Percentiles rank a stretch among this genome's conserved stretches.
Evolutionary conservation across 2,113 vertebrate genomes (phyloP).

Genomic region (Ia io): DNA sequence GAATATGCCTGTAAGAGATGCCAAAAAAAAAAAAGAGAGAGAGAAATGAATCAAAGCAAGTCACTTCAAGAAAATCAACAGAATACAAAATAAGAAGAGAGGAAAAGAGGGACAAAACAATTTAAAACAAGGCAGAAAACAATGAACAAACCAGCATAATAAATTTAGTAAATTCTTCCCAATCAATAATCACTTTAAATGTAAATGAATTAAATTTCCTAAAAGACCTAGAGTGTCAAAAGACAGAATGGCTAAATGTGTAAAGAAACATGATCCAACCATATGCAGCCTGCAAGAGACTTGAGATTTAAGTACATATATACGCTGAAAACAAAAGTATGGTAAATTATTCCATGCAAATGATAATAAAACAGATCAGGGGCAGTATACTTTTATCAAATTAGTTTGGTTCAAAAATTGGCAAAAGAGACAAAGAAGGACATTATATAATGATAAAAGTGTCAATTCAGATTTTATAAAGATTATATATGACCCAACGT

Average conservation of each 20-base stretch:
- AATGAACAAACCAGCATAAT: background rate
- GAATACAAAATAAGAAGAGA: background rate
- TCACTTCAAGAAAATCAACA: background rate
- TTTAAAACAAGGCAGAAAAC: background rate
- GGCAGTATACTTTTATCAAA: background rate
- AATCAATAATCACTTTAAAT: background rate
- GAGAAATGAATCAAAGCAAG: background rate
- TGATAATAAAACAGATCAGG: background rate
- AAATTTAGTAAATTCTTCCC: background rate
- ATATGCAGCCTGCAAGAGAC: background rate
- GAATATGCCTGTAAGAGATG: background rate
- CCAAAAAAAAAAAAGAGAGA: background rate
- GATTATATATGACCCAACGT: background rate
- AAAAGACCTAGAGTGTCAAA: background rate
- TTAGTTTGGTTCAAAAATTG: background rate
- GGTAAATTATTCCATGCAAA: background rate
- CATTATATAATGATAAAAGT: background rate
- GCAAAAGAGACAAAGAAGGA: background rate
- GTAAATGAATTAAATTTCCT: background rate
- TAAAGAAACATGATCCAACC: background rate
- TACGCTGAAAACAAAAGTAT: background rate
- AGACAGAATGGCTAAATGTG: background rate
- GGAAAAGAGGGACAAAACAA: background rate
- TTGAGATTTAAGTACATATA: background rate
- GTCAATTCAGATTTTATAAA: background rate